These are phyloP conservation scores for Oppia nitens DNA, from an alignment of 1,140 invertebrate genomes.

Conservation along the genomic window DNA sequence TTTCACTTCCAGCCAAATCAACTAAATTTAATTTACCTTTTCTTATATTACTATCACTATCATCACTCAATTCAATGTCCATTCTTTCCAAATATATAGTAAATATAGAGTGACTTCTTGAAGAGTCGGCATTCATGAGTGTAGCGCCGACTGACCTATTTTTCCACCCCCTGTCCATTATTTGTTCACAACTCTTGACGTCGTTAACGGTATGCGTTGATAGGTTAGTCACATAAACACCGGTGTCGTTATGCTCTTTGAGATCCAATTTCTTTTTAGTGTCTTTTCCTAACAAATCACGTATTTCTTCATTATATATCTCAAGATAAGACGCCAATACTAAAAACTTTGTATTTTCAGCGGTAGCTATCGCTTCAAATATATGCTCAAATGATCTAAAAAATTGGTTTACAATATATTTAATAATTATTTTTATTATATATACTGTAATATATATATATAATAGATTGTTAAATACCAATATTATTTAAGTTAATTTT, in stretches of 20 bases:
- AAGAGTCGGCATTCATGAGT: constrained; percentile 70
- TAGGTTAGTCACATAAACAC: constrained; percentile 58
- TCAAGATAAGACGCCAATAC: constrained; percentile 81
- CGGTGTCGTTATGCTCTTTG: constrained; percentile 59
- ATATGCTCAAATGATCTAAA: constrained; percentile 40
- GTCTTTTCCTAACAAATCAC: constrained; percentile 53
- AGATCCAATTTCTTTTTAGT: constrained; percentile 47
- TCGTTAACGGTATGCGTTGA: constrained; percentile 56
- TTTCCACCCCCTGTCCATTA: constrained; percentile 56
- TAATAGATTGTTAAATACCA: no score
- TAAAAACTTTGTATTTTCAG: constrained; percentile 60
- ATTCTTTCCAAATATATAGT: constrained; percentile 70
- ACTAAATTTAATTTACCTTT: constrained; percentile 72
- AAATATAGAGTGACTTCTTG: constrained; percentile 76
- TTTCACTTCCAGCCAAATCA: constrained; percentile 71
- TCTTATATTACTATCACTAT: constrained; percentile 35
- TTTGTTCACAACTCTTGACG: constrained; percentile 47
- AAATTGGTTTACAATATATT: not conserved
- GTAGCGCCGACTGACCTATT: constrained; percentile 57
- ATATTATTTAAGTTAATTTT: no score
- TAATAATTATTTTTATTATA: not conserved
- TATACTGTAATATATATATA: not conserved
- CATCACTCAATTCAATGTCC: constrained; percentile 25
- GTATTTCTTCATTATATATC: constrained; percentile 78
- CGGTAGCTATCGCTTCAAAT: constrained; percentile 73